Evolutionary conservation across 2,888 invertebrate genomes (phyloP).

Genomic region (Omphaloscelis lunosa): DNA sequence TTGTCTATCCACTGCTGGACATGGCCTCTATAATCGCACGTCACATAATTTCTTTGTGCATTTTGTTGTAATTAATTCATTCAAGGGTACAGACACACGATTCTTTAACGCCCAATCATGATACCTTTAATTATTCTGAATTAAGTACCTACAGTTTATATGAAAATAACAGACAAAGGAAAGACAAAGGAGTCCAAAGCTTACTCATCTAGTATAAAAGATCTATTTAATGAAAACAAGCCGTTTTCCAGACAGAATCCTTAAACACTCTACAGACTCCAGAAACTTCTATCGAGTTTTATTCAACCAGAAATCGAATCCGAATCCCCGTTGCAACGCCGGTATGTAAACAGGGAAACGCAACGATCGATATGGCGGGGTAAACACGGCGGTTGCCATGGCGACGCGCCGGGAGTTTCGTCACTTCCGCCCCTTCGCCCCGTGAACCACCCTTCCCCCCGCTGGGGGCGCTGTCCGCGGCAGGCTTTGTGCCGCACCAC

Average conservation of each 20-base stretch:
- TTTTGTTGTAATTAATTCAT: not conserved
- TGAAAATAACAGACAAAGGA: constrained; percentile 35
- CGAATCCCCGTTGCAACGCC: constrained; percentile 69
- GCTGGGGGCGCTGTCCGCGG: constrained; percentile 77
- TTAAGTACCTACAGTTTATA: not conserved
- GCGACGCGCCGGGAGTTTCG: constrained; percentile 84
- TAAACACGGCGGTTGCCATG: constrained; percentile 90
- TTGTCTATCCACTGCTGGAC: not conserved
- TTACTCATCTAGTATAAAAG: not conserved
- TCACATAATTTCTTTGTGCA: not conserved
- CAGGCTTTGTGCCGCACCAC: constrained; percentile 68
- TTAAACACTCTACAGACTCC: constrained; percentile 17
- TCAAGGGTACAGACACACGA: not conserved
- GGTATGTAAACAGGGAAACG: constrained; percentile 84
- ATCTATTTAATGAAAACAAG: constrained; percentile 24
- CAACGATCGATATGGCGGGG: constrained; percentile 88
- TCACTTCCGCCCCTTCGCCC: constrained; percentile 79
- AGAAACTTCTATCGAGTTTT: constrained; percentile 36
- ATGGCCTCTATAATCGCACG: not conserved
- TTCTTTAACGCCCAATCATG: not conserved
- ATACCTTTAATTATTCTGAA: not conserved
- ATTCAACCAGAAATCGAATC: constrained; percentile 62
- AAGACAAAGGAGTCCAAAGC: constrained; percentile 29
- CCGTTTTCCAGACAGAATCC: constrained; percentile 11
- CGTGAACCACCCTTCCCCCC: constrained; percentile 53